Evolutionary conservation across 2,797 vertebrate species (phyloP), one percentile per base, ranked within the genome.

Genomic region (Halcyon leucocephala): DNA sequence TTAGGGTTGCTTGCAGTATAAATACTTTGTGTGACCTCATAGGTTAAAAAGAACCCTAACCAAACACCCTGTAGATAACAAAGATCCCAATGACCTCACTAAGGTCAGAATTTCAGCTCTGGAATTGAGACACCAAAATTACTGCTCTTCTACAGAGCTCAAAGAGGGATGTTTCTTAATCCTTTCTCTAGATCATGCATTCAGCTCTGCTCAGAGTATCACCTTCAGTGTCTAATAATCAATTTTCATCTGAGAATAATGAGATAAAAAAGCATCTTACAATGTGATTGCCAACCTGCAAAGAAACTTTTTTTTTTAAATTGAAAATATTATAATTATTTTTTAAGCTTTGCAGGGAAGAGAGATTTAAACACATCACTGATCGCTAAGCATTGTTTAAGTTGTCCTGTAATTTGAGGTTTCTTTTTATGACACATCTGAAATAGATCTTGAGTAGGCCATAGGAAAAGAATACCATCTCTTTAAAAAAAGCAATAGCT

Each of bases 401-500:
- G 91, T 81, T 97, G 73, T 80, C 57, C 77, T 97, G 57, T 92
- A 95, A 96, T 95, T 92, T 90, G 52, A 95, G 51, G 46, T 74
- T 92, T 87, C 42, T 77, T 77, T 96, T 92, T 95, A 88, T 97
- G 95, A 93, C 92, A 97, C 71, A 92, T 96, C 86, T 96, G 94
- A 97, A 97, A 96, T 82, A 98, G 96, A 97, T 97, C 81, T 97
- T 3, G 7, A 97, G 95, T 74, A 94, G 89, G 85, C 60, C 52
- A 80, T 70, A 94, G 95, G 90, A 96, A 90, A 97, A 58, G 76
- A 96, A 84, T 91, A 84, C 33, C 14, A 86, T 95, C 92, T 97
- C 95, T 96, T 97, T 87, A 95, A 96, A 96, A 96, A 96, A 92
- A 97, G 95, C 97, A 97, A 96, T 98, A 97, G 94, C 94, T 97